A percentile compares a stretch with the other conserved stretches of the same genome.
These are phyloP conservation scores for Metopia argyrocephala DNA, from an alignment of 2,888 invertebrate genomes.

Conservation along the genomic window DNA sequence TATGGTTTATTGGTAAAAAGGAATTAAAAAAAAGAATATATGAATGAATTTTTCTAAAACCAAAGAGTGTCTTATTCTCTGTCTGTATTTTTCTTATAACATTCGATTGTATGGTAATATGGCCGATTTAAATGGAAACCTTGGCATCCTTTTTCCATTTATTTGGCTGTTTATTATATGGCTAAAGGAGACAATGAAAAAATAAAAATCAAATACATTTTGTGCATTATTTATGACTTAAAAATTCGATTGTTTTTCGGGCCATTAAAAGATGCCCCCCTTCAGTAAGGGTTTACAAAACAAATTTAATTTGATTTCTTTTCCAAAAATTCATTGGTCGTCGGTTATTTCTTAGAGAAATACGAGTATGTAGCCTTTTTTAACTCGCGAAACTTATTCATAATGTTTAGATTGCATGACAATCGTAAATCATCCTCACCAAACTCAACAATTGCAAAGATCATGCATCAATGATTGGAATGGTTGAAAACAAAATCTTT, in stretches of 20 bases:
- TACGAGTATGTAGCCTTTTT: neutral
- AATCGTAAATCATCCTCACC: constrained; percentile 61
- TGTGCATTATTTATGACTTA: neutral
- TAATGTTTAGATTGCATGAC: constrained; percentile 62
- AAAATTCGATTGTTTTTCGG: neutral
- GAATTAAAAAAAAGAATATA: neutral
- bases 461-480: neutral
- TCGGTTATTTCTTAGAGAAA: neutral
- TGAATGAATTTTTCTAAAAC: constrained; percentile 20
- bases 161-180: neutral
- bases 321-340: neutral
- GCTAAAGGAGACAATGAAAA: neutral
- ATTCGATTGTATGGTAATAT: constrained; percentile 1
- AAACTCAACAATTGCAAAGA: neutral
- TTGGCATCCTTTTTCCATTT: neutral
- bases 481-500: too few relatives aligned
- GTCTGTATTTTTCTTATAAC: too few relatives aligned
- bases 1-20: constrained; percentile 53
- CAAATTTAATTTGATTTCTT: neutral
- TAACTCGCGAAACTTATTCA: constrained; percentile 39
- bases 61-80: constrained; percentile 9
- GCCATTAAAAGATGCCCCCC: too few relatives aligned
- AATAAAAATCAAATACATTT: neutral
- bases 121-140: neutral
- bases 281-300: too few relatives aligned